Conservation (phyloP, 2,888 invertebrate genomes). For the Lymantria dispar region DNA sequence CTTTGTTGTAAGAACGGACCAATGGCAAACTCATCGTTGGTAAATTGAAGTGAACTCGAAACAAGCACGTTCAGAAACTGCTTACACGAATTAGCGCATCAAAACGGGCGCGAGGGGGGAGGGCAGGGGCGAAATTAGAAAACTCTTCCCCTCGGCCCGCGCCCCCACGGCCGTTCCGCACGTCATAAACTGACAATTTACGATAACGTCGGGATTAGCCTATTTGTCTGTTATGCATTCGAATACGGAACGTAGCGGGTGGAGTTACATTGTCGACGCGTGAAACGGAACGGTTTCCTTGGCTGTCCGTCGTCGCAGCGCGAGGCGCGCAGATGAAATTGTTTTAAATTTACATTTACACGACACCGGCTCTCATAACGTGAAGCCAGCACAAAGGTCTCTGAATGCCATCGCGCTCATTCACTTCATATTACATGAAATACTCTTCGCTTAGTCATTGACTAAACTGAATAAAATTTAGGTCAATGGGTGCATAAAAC, state of each 20-base stretch:
- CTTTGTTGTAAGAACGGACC: conserved; percentile 29
- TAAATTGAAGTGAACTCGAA: conserved; percentile 72
- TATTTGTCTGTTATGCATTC: conserved; percentile 80
- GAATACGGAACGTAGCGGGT: conserved; percentile 47
- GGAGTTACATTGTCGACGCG: conserved; percentile 50
- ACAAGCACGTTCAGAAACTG: conserved; percentile 81
- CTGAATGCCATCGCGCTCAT: conserved; percentile 37
- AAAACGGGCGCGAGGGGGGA: conserved; percentile 75
- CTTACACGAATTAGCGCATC: conserved; percentile 83
- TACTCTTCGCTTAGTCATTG: conserved; percentile 40
- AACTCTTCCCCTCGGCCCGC: conserved; percentile 60
- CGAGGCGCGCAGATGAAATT: conserved; percentile 45
- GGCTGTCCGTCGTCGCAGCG: conserved; percentile 16
- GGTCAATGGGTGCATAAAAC: conserved; percentile 36
- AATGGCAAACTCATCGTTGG: conserved; percentile 40
- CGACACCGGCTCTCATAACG: conserved; percentile 47
- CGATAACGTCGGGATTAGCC: conserved; percentile 82
- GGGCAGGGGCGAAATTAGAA: conserved; percentile 79
- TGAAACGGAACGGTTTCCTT: conserved; percentile 45
- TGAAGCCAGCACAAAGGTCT: conserved; percentile 38
- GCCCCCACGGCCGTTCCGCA: conserved; percentile 73
- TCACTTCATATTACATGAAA: conserved; percentile 29
- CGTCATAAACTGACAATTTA: conserved; percentile 84
- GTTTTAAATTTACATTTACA: conserved; percentile 60
- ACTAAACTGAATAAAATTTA: conserved; percentile 38